A percentile compares a stretch with the other conserved stretches of the same genome.
Evolutionary conservation across 2,113 vertebrate species (phyloP).

Genomic region (Hyla sarda): DNA sequence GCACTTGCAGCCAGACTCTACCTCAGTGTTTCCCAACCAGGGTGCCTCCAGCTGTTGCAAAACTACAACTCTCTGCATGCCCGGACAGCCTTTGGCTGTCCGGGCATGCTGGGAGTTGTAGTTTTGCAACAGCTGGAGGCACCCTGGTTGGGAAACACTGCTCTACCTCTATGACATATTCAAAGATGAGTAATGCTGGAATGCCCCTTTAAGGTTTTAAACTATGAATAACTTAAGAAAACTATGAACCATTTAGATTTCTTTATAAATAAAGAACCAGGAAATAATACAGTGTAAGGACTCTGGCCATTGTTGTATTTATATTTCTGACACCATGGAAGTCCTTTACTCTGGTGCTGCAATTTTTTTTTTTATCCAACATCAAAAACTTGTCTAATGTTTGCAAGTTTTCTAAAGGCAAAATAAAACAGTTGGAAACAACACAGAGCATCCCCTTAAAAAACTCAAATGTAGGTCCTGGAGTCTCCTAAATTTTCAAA

Average conservation of each 20-base stretch:
- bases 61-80: too few species aligned
- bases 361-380: not conserved
- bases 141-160: too few species aligned
- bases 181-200: not conserved
- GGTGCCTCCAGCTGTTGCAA: too few species aligned
- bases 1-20: too few species aligned
- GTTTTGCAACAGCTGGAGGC: too few species aligned
- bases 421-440: not conserved
- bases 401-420: not conserved
- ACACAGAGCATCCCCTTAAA: not conserved
- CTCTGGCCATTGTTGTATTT: not conserved
- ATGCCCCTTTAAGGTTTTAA: not conserved
- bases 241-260: not conserved
- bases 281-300: not conserved
- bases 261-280: not conserved
- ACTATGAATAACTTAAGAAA: not conserved
- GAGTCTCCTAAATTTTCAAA: not conserved
- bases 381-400: not conserved
- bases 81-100: too few species aligned
- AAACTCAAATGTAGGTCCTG: not conserved
- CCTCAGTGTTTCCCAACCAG: too few species aligned
- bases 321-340: not conserved
- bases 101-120: too few species aligned
- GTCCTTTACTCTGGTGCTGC: fast-evolving
- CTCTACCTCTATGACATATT: too few species aligned